Percentiles rank a stretch among this genome's conserved stretches.
These are phyloP conservation scores for Phortica okadai DNA, from an alignment of 2,888 invertebrate genomes.

Conservation along the genomic window DNA sequence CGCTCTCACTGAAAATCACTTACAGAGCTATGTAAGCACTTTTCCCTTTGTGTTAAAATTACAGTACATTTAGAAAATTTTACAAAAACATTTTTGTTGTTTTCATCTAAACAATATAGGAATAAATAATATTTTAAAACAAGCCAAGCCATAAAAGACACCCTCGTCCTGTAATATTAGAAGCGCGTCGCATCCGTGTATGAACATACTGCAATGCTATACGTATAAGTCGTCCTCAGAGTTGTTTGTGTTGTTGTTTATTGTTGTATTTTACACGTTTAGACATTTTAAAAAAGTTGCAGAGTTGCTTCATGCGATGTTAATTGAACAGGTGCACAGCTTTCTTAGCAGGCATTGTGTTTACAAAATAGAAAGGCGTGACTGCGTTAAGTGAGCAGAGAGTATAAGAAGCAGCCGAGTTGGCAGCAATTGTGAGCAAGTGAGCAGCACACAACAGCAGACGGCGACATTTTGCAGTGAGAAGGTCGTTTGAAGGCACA, in stretches of 20 bases:
- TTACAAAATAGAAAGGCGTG: neutral
- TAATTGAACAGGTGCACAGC: conserved; percentile 71
- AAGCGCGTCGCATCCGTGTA: too few species aligned
- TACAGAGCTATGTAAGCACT: neutral
- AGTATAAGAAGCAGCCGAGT: neutral
- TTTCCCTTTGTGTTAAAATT: too few species aligned
- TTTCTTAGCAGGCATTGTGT: neutral
- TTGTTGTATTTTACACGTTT: neutral
- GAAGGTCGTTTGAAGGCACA: conserved; percentile 47
- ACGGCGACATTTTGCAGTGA: conserved; percentile 33
- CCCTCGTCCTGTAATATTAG: too few species aligned
- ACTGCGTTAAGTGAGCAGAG: conserved; percentile 2
- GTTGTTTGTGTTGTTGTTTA: too few species aligned
- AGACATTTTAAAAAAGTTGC: conserved; percentile 61
- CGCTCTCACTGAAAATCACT: neutral
- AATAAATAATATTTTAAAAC: conserved; percentile 10
- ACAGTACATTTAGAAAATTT: too few species aligned
- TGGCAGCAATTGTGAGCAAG: neutral
- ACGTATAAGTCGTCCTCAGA: too few species aligned
- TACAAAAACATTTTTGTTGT: too few species aligned
- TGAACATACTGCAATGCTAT: too few species aligned
- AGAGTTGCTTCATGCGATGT: conserved; percentile 77
- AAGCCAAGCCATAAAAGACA: neutral
- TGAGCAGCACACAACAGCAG: conserved; percentile 8
- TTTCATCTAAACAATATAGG: too few species aligned